These are phyloP conservation scores for Scomberomorus guttatus DNA, from an alignment of 2,797 vertebrate species.

Conservation along the genomic window DNA sequence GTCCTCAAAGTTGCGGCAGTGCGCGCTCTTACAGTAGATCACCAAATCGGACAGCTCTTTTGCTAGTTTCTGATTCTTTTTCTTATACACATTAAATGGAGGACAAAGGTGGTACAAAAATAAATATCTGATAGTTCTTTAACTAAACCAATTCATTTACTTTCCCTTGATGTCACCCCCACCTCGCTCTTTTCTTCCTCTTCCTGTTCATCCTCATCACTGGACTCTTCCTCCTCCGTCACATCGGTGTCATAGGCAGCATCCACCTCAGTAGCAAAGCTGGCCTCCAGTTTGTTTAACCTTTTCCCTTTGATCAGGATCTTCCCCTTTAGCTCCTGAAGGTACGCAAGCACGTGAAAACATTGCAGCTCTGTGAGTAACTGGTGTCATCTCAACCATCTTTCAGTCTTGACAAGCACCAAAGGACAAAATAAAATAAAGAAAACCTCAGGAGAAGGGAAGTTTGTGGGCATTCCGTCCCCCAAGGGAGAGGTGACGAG, in stretches of 20 bases:
- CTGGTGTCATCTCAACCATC: neutral
- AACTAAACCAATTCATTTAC: neutral
- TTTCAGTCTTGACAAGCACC: neutral
- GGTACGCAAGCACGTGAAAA: neutral
- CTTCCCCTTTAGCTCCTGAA: slow-evolving; percentile 94
- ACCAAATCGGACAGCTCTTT: slow-evolving; percentile 94
- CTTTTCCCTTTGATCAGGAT: slow-evolving; percentile 96
- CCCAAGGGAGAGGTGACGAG: slow-evolving; percentile 89
- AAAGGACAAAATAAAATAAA: neutral
- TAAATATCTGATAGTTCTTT: accelerated
- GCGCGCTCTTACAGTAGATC: slow-evolving; percentile 96
- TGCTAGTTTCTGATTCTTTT: slow-evolving; percentile 89
- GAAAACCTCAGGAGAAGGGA: slow-evolving; percentile 94
- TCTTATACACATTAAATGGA: slow-evolving; percentile 53
- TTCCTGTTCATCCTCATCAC: slow-evolving; percentile 83
- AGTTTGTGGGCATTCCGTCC: slow-evolving; percentile 83
- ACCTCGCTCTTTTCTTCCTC: slow-evolving; percentile 65
- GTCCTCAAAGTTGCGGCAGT: slow-evolving; percentile 90
- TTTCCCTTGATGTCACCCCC: neutral
- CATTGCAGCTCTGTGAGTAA: neutral
- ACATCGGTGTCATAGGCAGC: slow-evolving; percentile 75
- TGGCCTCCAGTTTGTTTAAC: slow-evolving; percentile 88
- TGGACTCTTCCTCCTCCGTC: slow-evolving; percentile 94
- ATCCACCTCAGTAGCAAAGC: slow-evolving; percentile 53
- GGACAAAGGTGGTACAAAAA: neutral